phyloP scores from a whole-genome alignment of 2,113 vertebrate species.

The Condylura cristata region DNA sequence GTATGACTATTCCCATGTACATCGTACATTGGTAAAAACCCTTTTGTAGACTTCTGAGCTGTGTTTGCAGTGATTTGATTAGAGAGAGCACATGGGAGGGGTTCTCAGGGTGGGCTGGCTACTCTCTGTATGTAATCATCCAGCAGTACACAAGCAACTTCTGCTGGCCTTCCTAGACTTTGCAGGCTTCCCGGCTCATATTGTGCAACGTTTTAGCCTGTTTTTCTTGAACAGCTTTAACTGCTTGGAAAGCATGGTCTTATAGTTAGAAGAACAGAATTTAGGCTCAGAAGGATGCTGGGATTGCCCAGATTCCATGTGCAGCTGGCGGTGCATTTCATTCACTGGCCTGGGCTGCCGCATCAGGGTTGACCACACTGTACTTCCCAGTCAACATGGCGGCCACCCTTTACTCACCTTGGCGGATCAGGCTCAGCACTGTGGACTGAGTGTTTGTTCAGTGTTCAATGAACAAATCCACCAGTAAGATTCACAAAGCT shows the following conservation, averaged over 20 bases:
- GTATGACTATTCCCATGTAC: constrained; percentile 73
- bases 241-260: background rate
- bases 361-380: background rate
- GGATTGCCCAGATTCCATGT: background rate
- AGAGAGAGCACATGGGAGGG: background rate
- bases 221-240: background rate
- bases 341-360: background rate
- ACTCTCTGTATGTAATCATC: background rate
- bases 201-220: background rate
- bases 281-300: background rate
- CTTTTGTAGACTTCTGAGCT: constrained; percentile 74
- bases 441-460: background rate
- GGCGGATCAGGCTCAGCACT: background rate
- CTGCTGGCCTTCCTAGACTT: constrained; percentile 58
- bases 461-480: background rate
- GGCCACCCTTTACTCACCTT: background rate
- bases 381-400: fast-evolving
- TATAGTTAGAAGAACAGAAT: background rate
- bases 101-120: background rate
- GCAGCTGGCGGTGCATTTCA: background rate
- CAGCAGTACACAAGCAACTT: background rate
- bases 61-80: background rate
- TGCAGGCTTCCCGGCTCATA: too few relatives aligned
- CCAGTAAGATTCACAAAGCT: background rate
- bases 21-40: constrained; percentile 72